Percentiles rank a stretch among this genome's conserved stretches.
These are phyloP conservation scores for Nylanderia fulva DNA, from an alignment of 1,140 invertebrate genomes.

Conservation along the genomic window DNA sequence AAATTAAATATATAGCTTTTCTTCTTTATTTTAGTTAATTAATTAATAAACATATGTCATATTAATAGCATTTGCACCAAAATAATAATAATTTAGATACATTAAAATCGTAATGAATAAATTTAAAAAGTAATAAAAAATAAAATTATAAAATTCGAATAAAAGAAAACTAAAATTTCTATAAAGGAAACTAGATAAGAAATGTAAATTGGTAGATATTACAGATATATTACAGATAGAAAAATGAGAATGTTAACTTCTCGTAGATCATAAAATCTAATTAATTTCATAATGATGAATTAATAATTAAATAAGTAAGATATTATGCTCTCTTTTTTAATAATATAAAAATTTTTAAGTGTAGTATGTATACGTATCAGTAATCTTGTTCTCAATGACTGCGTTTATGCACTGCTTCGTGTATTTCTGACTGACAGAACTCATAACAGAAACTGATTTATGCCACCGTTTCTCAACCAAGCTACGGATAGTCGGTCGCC, in stretches of 20 bases:
- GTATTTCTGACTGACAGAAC: slow-evolving; percentile 16
- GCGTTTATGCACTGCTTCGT: neutral
- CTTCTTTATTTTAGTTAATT: neutral
- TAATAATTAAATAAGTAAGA: neutral
- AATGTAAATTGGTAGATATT: no score
- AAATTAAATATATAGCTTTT: neutral
- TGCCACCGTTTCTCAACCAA: neutral
- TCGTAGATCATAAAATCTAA: no score
- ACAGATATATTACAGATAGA: no score
- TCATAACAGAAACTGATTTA: slow-evolving; percentile 71
- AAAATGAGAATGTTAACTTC: no score
- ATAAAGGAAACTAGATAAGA: no score
- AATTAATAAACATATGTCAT: neutral
- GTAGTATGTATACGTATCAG: neutral
- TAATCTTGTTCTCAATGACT: neutral
- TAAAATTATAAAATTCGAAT: no score
- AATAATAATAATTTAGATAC: no score
- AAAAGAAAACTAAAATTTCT: no score
- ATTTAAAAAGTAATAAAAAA: no score
- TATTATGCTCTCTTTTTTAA: neutral
- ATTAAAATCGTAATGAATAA: no score
- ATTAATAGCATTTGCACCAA: no score
- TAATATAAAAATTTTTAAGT: neutral
- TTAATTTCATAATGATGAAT: neutral
- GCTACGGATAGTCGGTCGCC: neutral